These are phyloP conservation scores for Solenopsis invicta DNA, from an alignment of 1,140 invertebrate genomes.

Conservation along the genomic window DNA sequence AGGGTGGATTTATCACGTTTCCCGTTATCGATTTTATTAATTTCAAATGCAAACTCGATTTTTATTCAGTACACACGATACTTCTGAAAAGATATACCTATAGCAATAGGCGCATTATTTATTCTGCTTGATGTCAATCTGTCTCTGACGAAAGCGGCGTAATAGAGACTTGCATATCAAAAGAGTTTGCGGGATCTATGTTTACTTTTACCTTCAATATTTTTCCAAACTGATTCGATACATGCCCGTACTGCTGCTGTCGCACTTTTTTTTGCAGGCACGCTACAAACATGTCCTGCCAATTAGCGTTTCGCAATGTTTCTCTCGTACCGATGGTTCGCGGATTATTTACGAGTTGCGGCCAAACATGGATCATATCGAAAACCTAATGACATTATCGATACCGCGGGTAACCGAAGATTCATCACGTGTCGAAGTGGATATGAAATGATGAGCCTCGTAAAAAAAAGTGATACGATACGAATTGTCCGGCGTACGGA, in stretches of 20 bases:
- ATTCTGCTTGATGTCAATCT: constrained; percentile 24
- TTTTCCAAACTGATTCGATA: constrained; percentile 27
- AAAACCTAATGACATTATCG: constrained; percentile 45
- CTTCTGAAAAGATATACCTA: neutral
- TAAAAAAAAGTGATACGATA: constrained; percentile 33
- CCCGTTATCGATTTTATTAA: constrained; percentile 10
- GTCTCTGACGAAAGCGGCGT: constrained; percentile 10
- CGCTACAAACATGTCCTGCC: constrained; percentile 4
- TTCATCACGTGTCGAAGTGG: constrained; percentile 24
- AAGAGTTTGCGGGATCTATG: constrained; percentile 29
- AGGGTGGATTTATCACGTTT: neutral
- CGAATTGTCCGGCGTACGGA: constrained; percentile 11
- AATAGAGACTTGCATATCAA: constrained; percentile 37
- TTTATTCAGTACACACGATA: neutral
- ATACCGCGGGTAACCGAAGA: constrained; percentile 24
- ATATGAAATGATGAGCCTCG: constrained; percentile 34
- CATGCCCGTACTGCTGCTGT: neutral
- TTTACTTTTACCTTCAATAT: constrained; percentile 45
- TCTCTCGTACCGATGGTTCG: neutral
- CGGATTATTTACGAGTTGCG: constrained; percentile 49
- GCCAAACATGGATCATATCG: neutral
- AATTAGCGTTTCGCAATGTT: constrained; percentile 41
- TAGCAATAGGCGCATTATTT: constrained; percentile 15
- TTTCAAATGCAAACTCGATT: constrained; percentile 23
- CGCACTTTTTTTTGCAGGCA: constrained; percentile 14